Evolutionary conservation across 2,797 vertebrate genomes (phyloP).

Genomic region (Paramormyrops hopkinsi): DNA sequence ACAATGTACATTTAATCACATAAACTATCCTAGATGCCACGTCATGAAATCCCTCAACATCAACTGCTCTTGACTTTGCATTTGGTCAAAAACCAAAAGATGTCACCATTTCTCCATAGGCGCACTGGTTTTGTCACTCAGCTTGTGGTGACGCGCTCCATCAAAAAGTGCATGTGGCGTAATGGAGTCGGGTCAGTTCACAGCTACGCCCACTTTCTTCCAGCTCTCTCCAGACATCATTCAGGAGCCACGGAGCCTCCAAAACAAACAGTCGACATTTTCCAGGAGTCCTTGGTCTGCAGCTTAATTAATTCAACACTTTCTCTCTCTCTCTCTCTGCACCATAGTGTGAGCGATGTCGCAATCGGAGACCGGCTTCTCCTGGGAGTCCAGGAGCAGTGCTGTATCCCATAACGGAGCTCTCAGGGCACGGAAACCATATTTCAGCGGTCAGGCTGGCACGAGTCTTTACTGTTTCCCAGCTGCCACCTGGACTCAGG

Average conservation of each 20-base stretch:
- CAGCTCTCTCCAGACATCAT: constrained; percentile 1
- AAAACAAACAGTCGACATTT: background rate
- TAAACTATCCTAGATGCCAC: background rate
- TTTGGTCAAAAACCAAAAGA: background rate
- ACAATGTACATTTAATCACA: background rate
- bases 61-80: background rate
- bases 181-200: background rate
- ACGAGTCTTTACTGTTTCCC: background rate
- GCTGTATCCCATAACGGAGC: background rate
- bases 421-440: background rate
- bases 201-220: background rate
- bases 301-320: constrained; percentile 8
- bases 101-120: background rate
- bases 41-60: background rate
- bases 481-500: background rate
- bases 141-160: no score
- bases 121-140: background rate
- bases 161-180: background rate
- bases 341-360: background rate
- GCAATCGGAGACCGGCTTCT: background rate
- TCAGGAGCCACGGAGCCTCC: background rate
- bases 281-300: background rate
- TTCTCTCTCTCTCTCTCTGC: background rate
- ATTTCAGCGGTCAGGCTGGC: background rate
- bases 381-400: background rate